Base-by-base conservation (phyloP, 1,140 invertebrate genomes). In the Papilio xuthus region DNA sequence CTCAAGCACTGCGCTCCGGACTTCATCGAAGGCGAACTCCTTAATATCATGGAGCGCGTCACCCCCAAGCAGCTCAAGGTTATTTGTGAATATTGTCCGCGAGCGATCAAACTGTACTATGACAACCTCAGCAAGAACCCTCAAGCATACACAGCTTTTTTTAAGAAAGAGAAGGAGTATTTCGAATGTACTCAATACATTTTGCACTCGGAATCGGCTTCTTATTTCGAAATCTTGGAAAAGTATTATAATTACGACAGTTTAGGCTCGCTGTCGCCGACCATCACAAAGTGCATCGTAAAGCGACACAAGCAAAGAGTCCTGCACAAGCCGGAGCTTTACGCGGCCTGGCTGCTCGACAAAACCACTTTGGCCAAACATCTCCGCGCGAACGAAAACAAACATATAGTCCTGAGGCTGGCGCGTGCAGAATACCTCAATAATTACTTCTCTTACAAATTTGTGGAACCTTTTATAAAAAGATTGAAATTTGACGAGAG, bases 391-490 rank as follows among this genome's bases (percentile, higher is more conserved):
- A 81, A 88, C 3, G 84, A 90, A 80, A 83, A 81, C 12, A 86
- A 86, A 71, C 80, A 88, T 8, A 70, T 90, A 6, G 60, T 88
- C 6, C 8, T 89, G 4, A 79, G 77, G 74, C 75, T 90, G n/a
- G 87, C 89, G 0, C 70, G 79, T 67, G 88, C 88, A 0, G 71
- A 86, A n/a, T 90, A 88, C 69, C 79, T 92, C 26, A 60, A 72
- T 1, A 18, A 56, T 18, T 86, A 85, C 80, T 88, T 90, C 74
- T 78, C 82, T 18, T 92, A 88, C 71, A 81, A 89, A 78, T 74
- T 77, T n/a, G 85, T 87, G 12, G 89, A 92, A 73, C 88, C 89
- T 15, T 71, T 90, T 0, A 79, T 90, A 18, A 88, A 88, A 77
- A 81, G 84, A 26, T n/a, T 92, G 9, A 79, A 77, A 41, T n/a